Base-by-base conservation (phyloP, 1,140 invertebrate genomes). In the Drosophila pectinifera region DNA sequence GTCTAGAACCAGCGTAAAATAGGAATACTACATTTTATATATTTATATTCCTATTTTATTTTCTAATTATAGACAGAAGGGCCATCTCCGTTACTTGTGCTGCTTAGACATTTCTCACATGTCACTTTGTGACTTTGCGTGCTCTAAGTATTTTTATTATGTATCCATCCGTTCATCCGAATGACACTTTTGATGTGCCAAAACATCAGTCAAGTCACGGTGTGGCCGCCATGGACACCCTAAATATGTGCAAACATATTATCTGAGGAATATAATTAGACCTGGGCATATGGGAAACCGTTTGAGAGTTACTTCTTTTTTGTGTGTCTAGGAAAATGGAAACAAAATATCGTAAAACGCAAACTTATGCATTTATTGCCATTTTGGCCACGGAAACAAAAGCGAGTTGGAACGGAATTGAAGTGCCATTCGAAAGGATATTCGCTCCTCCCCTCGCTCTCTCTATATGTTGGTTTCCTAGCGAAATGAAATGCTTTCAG, bases 351-450 rank as follows among this genome's bases (percentile, higher is more conserved):
- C 84, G 84, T 88, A 90, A 88, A 88, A 89, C 80, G 64, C 64
- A 84, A 89, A 89, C 84, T 88, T 88, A 84, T 88, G 85, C 84
- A 88, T 89, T 88, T 88, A 88, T 88, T 88, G 84, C 63, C 63
- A 39, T 83, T 75, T 78, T 73, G 59, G 61, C 62, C 39, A 65
- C 42, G 54, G 53, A 34, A 62, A 45, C 48, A 64, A 67, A 62
- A 54, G 64, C 49, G 49, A 79, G 36, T 45, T 43, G 51, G 20
- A 74, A 51, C 62, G 68, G 48, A 70, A 75, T 83, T 67, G 73
- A 63, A 85, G 63, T 84, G 76, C 26, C 62, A 62, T 51, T 64
- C 41, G 45, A 63, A 70, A 65, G 65, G 79, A 76, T 72, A 80
- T 67, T 49, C 51, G 26, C 38, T 73, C 22, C 61, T 41, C 22